These are phyloP conservation scores for Cryptus armator DNA, from an alignment of 2,888 invertebrate genomes.

Conservation along the genomic window DNA sequence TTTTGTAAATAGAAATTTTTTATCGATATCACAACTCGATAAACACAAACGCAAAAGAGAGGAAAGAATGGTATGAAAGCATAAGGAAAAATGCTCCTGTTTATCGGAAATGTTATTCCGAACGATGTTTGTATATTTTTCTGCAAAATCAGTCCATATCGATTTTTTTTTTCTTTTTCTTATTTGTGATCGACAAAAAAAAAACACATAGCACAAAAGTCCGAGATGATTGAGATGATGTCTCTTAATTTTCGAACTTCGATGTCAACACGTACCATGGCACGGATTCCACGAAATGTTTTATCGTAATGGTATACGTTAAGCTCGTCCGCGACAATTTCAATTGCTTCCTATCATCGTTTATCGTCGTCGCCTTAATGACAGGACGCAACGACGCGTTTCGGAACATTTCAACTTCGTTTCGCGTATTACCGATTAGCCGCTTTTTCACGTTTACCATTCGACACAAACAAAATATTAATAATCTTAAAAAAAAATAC, in stretches of 20 bases:
- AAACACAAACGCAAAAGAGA: too few relatives aligned
- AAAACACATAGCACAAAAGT: not conserved
- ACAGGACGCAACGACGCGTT: conserved; percentile 40
- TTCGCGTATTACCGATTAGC: conserved; percentile 13
- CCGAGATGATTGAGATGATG: not conserved
- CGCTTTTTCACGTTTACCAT: not conserved
- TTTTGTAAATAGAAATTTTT: too few relatives aligned
- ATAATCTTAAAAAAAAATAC: not conserved
- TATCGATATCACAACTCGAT: too few relatives aligned
- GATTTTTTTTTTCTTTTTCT: too few relatives aligned
- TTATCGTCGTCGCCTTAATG: conserved; percentile 44
- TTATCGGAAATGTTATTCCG: too few relatives aligned
- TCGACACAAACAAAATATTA: not conserved
- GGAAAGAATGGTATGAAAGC: too few relatives aligned
- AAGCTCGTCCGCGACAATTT: conserved; percentile 53
- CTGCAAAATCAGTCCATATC: too few relatives aligned
- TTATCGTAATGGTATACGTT: conserved; percentile 17
- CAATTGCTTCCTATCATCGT: conserved; percentile 55
- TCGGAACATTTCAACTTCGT: conserved; percentile 53
- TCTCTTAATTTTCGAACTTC: conserved; percentile 6
- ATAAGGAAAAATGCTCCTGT: too few relatives aligned
- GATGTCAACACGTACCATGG: not conserved
- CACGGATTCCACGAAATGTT: not conserved
- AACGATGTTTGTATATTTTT: too few relatives aligned
- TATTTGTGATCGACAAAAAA: too few relatives aligned